These are phyloP conservation scores for Cephus pygmeus DNA, from an alignment of 2,888 invertebrate genomes.

Conservation along the genomic window DNA sequence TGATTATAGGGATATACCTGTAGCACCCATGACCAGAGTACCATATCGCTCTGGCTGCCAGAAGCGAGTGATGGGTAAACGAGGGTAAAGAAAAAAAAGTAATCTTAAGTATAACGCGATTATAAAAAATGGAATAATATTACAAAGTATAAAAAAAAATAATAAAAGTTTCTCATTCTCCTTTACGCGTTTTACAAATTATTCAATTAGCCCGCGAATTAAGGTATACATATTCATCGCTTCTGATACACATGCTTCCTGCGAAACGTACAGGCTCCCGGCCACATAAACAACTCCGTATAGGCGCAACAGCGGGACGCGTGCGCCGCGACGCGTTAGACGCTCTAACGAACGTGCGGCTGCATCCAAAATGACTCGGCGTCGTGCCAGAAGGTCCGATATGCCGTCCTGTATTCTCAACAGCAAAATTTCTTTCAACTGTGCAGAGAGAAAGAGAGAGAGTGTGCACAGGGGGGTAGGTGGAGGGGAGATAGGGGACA, in stretches of 20 bases:
- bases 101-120: background rate
- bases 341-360: slow-evolving; percentile 57
- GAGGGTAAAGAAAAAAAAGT: slow-evolving; percentile 1
- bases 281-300: slow-evolving; percentile 61
- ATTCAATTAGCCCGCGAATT: slow-evolving; percentile 67
- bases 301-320: slow-evolving; percentile 29
- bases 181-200: slow-evolving; percentile 64
- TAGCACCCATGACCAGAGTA: slow-evolving; percentile 5
- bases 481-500: background rate
- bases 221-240: slow-evolving; percentile 66
- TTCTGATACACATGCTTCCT: slow-evolving; percentile 53
- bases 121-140: background rate
- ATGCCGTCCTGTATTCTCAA: background rate
- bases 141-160: background rate
- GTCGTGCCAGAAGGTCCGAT: background rate
- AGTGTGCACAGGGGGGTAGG: background rate
- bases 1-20: background rate
- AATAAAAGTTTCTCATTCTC: slow-evolving; percentile 12
- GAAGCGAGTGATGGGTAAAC: background rate
- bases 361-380: slow-evolving; percentile 44
- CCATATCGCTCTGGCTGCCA: background rate
- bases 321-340: slow-evolving; percentile 55
- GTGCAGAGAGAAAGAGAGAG: background rate
- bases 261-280: slow-evolving; percentile 40
- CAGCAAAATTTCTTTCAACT: background rate